Conservation (phyloP, 1,140 invertebrate genomes). For the Orius laevigatus region DNA sequence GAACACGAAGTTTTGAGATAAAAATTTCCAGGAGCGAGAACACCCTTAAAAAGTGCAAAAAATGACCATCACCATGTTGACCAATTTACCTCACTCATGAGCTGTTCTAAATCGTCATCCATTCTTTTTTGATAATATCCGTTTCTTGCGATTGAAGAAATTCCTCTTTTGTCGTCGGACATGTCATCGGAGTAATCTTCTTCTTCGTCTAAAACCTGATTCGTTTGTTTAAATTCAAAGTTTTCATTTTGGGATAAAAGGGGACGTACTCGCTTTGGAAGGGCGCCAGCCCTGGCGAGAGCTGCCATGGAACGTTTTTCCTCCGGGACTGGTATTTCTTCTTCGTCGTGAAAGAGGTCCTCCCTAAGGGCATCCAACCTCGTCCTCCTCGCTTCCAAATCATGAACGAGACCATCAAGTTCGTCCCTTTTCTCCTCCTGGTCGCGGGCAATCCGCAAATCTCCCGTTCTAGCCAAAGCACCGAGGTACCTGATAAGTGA, state of each 20-base stretch:
- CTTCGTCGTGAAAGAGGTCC: conserved; percentile 17
- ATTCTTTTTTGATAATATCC: conserved; percentile 15
- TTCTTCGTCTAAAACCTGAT: conserved; percentile 8
- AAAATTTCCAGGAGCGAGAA: too few species aligned
- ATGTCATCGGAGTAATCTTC: conserved; percentile 11
- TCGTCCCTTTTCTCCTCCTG: conserved; percentile 18
- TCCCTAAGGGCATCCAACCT: conserved; percentile 18
- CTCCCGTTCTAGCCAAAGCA: conserved; percentile 18
- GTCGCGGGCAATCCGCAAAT: conserved; percentile 13
- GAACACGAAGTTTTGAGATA: too few species aligned
- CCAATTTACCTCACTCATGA: conserved; percentile 14
- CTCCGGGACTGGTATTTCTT: conserved; percentile 9
- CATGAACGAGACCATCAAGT: conserved; percentile 17
- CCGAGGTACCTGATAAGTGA: conserved; percentile 18
- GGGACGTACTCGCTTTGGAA: conserved; percentile 12
- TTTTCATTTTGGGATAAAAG: not conserved
- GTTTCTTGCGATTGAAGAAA: conserved; percentile 18
- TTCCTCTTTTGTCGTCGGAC: conserved; percentile 16
- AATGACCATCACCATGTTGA: not conserved
- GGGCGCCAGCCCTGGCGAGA: conserved; percentile 15
- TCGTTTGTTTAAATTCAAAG: conserved; percentile 3
- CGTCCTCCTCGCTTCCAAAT: conserved; percentile 15
- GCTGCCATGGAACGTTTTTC: conserved; percentile 20
- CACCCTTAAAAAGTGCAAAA: too few species aligned
- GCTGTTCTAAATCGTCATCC: conserved; percentile 15